Evolutionary conservation across 2,888 invertebrate species (phyloP), one percentile per base, ranked within the genome.

Genomic region (Heliconius erato): DNA sequence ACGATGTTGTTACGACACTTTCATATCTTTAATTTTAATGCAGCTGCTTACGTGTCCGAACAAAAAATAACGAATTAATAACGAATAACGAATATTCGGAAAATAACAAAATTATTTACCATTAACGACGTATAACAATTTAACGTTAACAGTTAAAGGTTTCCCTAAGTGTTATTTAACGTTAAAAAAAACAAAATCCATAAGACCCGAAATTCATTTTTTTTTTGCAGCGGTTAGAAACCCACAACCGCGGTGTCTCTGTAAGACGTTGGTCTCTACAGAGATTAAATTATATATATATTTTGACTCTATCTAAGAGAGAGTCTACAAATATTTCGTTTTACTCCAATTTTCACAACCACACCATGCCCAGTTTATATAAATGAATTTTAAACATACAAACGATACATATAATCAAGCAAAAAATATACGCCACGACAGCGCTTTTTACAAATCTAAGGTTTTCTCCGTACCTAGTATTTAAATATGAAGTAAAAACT

Each of bases 1-100:
- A n/a, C 35, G 35, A 76, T n/a, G n/a, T 76, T 76, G 59, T 76
- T 59, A 76, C 7, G 71, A 44, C n/a, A n/a, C n/a, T n/a, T n/a
- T n/a, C n/a, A n/a, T n/a, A n/a, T n/a, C n/a, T 71, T 44, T n/a
- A 40, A 26, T 71, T 71, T 71, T 7, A 71, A 71, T 71, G 16
- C 40, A 12, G 32, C 9, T 11, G 7, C 19, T 32, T 23, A 69
- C n/a, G 23, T 40, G 23, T 9, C 40, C 35, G 71, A 69, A 69
- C 11, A 35, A 35, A 35, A 40, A 54, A 40, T 71, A n/a, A 71
- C 9, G 7, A 71, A n/a, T n/a, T 71, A 35, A 35, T 23, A 71
- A 40, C 11, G 40, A 40, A 40, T 40, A 40, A 35, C 9, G 9
- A 35, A 9, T 9, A 35, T 35, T 35, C 9, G 9, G 9, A 35